phyloP scores from a whole-genome alignment of 2,113 vertebrate species.

The Scortum barcoo region DNA sequence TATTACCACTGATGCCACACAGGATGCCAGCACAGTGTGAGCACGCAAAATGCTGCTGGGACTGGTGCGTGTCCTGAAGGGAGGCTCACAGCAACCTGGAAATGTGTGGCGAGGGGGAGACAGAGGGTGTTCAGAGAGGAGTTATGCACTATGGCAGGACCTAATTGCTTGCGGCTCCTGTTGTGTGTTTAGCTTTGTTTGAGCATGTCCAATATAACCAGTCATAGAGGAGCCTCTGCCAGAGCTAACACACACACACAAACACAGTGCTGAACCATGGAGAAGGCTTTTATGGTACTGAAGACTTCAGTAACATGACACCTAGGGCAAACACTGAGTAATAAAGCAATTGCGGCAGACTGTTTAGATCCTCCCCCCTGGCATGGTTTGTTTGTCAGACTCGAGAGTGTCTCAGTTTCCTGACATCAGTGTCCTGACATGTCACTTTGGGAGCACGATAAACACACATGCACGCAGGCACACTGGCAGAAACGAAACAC shows the following conservation, averaged over 20 bases:
- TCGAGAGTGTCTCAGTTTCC: constrained; percentile 66
- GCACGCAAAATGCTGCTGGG: constrained; percentile 16
- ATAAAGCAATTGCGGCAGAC: constrained; percentile 71
- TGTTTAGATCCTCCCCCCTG: constrained; percentile 65
- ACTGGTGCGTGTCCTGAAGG: constrained; percentile 6
- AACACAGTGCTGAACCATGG: constrained; percentile 55
- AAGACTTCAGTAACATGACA: constrained; percentile 76
- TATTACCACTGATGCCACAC: constrained; percentile 36
- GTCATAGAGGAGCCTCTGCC: constrained; percentile 77
- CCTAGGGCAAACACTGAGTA: constrained; percentile 73
- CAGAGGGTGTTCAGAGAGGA: constrained; percentile 56
- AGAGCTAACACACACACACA: constrained; percentile 72
- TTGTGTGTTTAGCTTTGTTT: constrained; percentile 83
- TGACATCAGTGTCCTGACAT: constrained; percentile 67
- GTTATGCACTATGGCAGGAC: constrained; percentile 65
- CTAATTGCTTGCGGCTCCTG: constrained; percentile 82
- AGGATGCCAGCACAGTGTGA: constrained; percentile 10
- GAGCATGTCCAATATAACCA: constrained; percentile 81
- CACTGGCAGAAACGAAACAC: constrained; percentile 28
- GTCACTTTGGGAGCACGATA: constrained; percentile 51
- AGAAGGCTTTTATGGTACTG: constrained; percentile 65
- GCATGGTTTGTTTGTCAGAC: constrained; percentile 68
- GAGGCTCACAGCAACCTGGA: constrained; percentile 18
- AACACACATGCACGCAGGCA: constrained; percentile 18
- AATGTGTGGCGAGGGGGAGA: constrained; percentile 38